Conservation (phyloP, 2,888 invertebrate genomes). For the Brachyptera risi region DNA sequence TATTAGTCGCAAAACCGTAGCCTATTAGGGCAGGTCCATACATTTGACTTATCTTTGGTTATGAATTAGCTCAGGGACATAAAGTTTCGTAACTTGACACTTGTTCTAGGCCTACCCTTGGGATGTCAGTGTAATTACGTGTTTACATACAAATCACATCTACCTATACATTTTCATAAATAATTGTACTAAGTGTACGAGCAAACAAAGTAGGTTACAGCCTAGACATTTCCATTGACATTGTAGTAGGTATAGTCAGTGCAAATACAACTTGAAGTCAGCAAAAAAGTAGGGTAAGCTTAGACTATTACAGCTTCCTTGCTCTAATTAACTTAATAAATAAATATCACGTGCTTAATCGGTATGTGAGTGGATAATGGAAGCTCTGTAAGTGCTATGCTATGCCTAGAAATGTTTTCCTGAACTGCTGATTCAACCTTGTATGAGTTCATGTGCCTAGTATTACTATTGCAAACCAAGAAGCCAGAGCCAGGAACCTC, state of each 20-base stretch:
- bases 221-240: background rate
- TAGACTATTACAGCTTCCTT: background rate
- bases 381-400: slow-evolving; percentile 1
- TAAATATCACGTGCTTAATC: background rate
- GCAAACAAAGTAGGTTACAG: slow-evolving; percentile 13
- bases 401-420: no score
- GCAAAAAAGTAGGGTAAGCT: background rate
- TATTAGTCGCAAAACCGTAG: no score
- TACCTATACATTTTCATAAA: background rate
- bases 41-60: slow-evolving; percentile 27
- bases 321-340: slow-evolving; percentile 12
- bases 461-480: no score
- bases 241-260: background rate
- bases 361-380: slow-evolving; percentile 9
- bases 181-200: background rate
- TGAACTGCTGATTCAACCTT: slow-evolving; percentile 9
- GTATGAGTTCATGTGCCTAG: no score
- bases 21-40: slow-evolving; percentile 10
- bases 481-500: no score
- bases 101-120: slow-evolving; percentile 15
- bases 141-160: slow-evolving; percentile 1
- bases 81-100: slow-evolving; percentile 15
- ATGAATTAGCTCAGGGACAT: slow-evolving; percentile 21
- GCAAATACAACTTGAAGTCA: background rate
- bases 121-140: background rate